These are phyloP conservation scores for Pogonomyrmex californicus DNA, from an alignment of 1,140 invertebrate genomes.

Conservation along the genomic window DNA sequence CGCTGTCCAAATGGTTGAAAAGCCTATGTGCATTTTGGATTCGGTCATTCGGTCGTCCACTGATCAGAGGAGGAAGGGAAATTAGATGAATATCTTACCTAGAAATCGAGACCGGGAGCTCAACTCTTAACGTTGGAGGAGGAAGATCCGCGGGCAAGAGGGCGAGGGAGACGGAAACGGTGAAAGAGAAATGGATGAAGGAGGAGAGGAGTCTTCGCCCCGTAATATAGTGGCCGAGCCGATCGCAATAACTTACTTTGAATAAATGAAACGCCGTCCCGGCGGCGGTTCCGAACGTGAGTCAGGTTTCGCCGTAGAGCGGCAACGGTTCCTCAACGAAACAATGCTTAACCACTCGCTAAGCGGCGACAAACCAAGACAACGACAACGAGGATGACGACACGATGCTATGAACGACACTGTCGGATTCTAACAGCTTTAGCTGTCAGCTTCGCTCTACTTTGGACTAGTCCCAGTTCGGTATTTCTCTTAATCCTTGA, in stretches of 20 bases:
- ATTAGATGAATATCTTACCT: conserved; percentile 80
- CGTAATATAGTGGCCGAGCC: conserved; percentile 77
- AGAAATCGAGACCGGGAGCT: conserved; percentile 74
- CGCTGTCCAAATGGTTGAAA: conserved; percentile 74
- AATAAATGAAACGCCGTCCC: conserved; percentile 79
- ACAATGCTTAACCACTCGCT: conserved; percentile 77
- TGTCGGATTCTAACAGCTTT: conserved; percentile 46
- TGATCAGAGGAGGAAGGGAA: conserved; percentile 70
- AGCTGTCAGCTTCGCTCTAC: conserved; percentile 63
- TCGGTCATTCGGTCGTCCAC: conserved; percentile 70
- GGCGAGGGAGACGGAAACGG: conserved; percentile 67
- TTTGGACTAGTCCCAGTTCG: conserved; percentile 56
- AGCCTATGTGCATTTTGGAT: conserved; percentile 74
- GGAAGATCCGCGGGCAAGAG: conserved; percentile 25
- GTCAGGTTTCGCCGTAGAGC: conserved; percentile 76
- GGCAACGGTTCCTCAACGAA: conserved; percentile 77
- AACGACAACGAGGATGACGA: conserved; percentile 33
- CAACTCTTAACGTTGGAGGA: conserved; percentile 44
- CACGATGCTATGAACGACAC: conserved; percentile 18
- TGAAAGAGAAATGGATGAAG: conserved; percentile 75
- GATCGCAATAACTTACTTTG: conserved; percentile 81
- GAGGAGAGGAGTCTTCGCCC: conserved; percentile 71
- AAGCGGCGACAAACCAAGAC: conserved; percentile 66
- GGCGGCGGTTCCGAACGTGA: conserved; percentile 74
- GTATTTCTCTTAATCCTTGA: conserved; percentile 36